Percentiles rank a stretch among this genome's conserved stretches.
phyloP scores from a whole-genome alignment of 2,888 invertebrate genomes.

The Scaptodrosophila latifasciaeformis region DNA sequence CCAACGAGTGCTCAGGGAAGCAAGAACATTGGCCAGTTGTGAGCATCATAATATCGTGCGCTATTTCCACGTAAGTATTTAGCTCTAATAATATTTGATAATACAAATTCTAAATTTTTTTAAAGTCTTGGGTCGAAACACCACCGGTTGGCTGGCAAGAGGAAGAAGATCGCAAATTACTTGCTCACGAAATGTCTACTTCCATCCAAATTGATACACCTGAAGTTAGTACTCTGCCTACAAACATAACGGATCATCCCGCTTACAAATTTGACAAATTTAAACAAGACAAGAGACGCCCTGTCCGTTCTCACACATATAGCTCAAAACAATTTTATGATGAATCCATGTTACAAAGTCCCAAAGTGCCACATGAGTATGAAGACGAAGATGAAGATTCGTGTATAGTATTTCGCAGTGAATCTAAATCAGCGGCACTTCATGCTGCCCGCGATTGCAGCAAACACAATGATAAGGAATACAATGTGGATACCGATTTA shows the following conservation, averaged over 20 bases:
- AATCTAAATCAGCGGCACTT: constrained; percentile 67
- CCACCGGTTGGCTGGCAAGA: constrained; percentile 94
- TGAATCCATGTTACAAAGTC: too few relatives aligned
- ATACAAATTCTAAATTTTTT: constrained; percentile 77
- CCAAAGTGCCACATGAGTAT: constrained; percentile 27
- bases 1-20: constrained; percentile 94
- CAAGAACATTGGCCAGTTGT: constrained; percentile 93
- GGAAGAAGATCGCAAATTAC: constrained; percentile 80
- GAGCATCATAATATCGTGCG: constrained; percentile 97
- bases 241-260: too few relatives aligned
- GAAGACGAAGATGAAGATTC: constrained; percentile 70
- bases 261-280: too few relatives aligned
- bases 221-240: constrained; percentile 67
- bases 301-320: too few relatives aligned
- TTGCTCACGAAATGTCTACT: constrained; percentile 70
- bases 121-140: constrained; percentile 93
- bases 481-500: constrained; percentile 8
- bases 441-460: constrained; percentile 23
- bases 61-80: constrained; percentile 77
- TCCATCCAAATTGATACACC: constrained; percentile 75
- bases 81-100: background rate
- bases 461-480: constrained; percentile 21
- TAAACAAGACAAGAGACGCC: too few relatives aligned
- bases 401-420: constrained; percentile 70
- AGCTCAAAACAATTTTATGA: too few relatives aligned